Conservation (phyloP, 2,113 vertebrate genomes). For the Bostrychus sinensis region DNA sequence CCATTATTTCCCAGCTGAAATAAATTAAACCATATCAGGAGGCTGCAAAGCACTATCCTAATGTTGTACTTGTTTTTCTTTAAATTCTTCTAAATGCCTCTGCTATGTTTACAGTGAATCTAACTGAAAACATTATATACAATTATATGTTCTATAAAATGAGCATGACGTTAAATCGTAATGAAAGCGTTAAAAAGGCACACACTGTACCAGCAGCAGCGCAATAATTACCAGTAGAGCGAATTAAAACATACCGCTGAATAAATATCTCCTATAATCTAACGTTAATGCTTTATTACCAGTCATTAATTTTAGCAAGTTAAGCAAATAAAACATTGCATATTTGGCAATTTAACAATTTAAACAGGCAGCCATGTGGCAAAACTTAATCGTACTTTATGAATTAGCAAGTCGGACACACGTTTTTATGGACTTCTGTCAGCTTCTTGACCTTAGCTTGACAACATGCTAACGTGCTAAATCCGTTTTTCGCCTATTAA, state of each 20-base stretch:
- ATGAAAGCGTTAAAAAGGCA: neutral
- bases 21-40: too few species aligned
- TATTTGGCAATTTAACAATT: neutral
- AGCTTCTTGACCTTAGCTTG: conserved; percentile 77
- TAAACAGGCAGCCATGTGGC: too few species aligned
- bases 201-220: neutral
- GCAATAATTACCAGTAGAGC: too few species aligned
- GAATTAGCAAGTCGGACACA: neutral
- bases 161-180: neutral
- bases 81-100: neutral
- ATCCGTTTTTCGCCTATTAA: conserved; percentile 13
- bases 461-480: conserved; percentile 53
- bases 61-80: neutral
- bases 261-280: neutral
- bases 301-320: neutral
- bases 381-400: neutral
- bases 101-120: neutral
- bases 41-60: neutral
- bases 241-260: neutral
- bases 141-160: too few species aligned
- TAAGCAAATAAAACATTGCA: neutral
- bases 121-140: too few species aligned
- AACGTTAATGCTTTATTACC: neutral
- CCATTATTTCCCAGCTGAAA: neutral
- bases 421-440: conserved; percentile 12